Evolutionary conservation across 2,113 vertebrate species (phyloP).

Genomic region (Danio rerio): GRCz12tu NC_133177.1:26521501-26522000

Average conservation of each 20-base stretch:
- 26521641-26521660: constrained; percentile 19
- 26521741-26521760: constrained; percentile 35
- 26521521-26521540: no score
- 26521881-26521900: background rate
- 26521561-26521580: no score
- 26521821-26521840: constrained; percentile 46
- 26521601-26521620: background rate
- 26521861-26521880: constrained; percentile 3
- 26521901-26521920: background rate
- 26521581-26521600: background rate
- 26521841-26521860: constrained; percentile 22
- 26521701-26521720: constrained; percentile 7
- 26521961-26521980: background rate
- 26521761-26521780: constrained; percentile 35
- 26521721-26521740: constrained; percentile 11
- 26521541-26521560: no score
- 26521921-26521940: background rate
- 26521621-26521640: background rate
- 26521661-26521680: background rate
- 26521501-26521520: no score
- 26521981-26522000: constrained; percentile 19
- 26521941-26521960: constrained; percentile 8
- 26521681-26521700: constrained; percentile 18
- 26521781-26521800: constrained; percentile 49
- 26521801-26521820: constrained; percentile 38